A percentile compares a stretch with the other conserved stretches of the same genome.
Conservation (phyloP, 2,888 invertebrate species). For the Clitarchus hookeri region DNA sequence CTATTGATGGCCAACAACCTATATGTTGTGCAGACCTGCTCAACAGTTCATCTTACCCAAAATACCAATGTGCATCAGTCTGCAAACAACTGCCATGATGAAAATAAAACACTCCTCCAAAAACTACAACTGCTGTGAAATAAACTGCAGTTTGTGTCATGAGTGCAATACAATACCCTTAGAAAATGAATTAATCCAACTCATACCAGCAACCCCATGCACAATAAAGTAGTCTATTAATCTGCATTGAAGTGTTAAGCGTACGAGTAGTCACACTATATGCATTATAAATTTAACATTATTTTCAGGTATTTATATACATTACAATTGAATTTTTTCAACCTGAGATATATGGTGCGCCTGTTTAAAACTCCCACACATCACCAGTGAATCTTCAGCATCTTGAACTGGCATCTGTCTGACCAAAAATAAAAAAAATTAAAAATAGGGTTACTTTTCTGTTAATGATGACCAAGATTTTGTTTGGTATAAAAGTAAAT, state of each 20-base stretch:
- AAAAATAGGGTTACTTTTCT: neutral
- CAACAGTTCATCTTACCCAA: too few relatives aligned
- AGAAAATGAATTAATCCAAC: neutral
- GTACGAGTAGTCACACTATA: neutral
- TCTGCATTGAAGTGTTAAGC: neutral
- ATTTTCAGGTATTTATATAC: neutral
- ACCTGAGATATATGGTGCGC: neutral
- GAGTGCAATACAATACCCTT: neutral
- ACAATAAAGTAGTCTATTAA: neutral
- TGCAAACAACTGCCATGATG: neutral
- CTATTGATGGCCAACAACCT: too few relatives aligned
- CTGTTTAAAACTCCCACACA: constrained; percentile 14
- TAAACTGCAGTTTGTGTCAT: neutral
- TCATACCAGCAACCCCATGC: neutral
- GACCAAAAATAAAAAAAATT: constrained; percentile 6
- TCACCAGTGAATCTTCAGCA: constrained; percentile 7
- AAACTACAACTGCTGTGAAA: neutral
- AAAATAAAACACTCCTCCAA: neutral
- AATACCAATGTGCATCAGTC: neutral
- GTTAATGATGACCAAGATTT: neutral
- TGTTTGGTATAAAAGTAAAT: neutral
- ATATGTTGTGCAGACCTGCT: too few relatives aligned
- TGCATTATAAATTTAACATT: neutral
- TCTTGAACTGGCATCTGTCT: constrained; percentile 14
- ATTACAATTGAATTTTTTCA: neutral